phyloP scores from a whole-genome alignment of 2,113 vertebrate species.

The Chaetodon auriga region DNA sequence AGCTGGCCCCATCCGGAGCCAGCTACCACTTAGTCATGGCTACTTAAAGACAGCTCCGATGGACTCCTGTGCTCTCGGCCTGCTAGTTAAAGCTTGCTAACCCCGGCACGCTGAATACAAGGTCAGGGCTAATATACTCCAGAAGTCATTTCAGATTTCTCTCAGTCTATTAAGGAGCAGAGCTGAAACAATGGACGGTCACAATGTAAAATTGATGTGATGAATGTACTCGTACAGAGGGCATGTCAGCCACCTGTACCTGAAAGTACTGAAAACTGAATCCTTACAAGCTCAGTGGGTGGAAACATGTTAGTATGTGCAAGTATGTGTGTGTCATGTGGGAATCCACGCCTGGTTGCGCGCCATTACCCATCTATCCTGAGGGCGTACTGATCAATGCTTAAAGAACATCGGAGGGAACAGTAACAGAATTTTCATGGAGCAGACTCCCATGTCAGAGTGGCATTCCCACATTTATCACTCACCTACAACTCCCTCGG shows the following conservation, averaged over 20 bases:
- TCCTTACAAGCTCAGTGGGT: slow-evolving; percentile 1
- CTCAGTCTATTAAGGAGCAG: slow-evolving; percentile 44
- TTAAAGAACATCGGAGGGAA: slow-evolving; percentile 49
- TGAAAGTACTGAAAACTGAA: neutral
- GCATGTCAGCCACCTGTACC: neutral
- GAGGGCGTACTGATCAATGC: slow-evolving; percentile 53
- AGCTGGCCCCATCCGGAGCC: slow-evolving; percentile 30
- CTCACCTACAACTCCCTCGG: neutral
- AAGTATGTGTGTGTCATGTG: slow-evolving; percentile 28
- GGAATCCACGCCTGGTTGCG: slow-evolving; percentile 57
- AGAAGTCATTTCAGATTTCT: slow-evolving; percentile 28
- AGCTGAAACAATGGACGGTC: slow-evolving; percentile 45
- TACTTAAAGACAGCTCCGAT: slow-evolving; percentile 67
- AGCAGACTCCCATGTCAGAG: slow-evolving; percentile 2
- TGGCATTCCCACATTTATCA: slow-evolving; percentile 56
- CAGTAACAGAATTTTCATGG: slow-evolving; percentile 24
- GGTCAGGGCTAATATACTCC: slow-evolving; percentile 65
- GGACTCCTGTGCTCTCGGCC: slow-evolving; percentile 43
- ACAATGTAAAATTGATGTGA: slow-evolving; percentile 8
- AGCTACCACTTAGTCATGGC: slow-evolving; percentile 69
- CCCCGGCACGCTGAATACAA: slow-evolving; percentile 50
- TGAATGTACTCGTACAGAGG: slow-evolving; percentile 21
- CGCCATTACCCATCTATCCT: slow-evolving; percentile 57
- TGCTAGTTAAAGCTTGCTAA: slow-evolving; percentile 64
- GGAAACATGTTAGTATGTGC: slow-evolving; percentile 16